Evolutionary conservation across 2,113 vertebrate species (phyloP).

Genomic region (Nyctereutes procyonoides): DNA sequence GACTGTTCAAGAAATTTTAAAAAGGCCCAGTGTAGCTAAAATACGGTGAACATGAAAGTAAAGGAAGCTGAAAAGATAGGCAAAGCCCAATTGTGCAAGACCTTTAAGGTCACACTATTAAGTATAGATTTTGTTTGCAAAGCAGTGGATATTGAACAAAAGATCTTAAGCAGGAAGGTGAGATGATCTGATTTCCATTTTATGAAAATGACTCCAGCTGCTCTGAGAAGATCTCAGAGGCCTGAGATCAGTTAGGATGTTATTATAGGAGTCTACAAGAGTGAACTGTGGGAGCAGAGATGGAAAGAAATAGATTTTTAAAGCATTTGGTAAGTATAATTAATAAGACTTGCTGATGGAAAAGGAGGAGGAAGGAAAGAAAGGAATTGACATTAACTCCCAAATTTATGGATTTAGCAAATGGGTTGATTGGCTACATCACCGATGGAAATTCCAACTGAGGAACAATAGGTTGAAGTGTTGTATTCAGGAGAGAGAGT

Average conservation of each 20-base stretch:
- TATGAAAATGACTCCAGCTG: background rate
- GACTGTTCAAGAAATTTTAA: background rate
- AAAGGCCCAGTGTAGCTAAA: background rate
- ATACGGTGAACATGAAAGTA: background rate
- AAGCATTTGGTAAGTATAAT: background rate
- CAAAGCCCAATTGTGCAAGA: background rate
- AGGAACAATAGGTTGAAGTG: background rate
- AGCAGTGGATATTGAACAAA: background rate
- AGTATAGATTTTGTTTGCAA: slow-evolving; percentile 38
- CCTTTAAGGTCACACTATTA: background rate
- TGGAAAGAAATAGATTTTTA: background rate
- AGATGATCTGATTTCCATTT: background rate
- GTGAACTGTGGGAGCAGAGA: background rate
- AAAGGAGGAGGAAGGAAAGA: background rate
- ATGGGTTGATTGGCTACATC: background rate
- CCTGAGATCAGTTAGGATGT: background rate
- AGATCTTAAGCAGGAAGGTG: background rate
- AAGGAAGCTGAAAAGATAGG: background rate
- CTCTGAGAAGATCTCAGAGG: background rate
- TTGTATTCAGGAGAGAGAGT: background rate
- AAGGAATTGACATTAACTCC: background rate
- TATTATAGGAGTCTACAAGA: background rate
- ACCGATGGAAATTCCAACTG: slow-evolving; percentile 2
- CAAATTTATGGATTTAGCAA: slow-evolving; percentile 13
- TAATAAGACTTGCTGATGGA: background rate